Percentiles rank a stretch among this genome's conserved stretches.
Conservation (phyloP, 2,113 vertebrate species). For the Phaethon lepturus region DNA sequence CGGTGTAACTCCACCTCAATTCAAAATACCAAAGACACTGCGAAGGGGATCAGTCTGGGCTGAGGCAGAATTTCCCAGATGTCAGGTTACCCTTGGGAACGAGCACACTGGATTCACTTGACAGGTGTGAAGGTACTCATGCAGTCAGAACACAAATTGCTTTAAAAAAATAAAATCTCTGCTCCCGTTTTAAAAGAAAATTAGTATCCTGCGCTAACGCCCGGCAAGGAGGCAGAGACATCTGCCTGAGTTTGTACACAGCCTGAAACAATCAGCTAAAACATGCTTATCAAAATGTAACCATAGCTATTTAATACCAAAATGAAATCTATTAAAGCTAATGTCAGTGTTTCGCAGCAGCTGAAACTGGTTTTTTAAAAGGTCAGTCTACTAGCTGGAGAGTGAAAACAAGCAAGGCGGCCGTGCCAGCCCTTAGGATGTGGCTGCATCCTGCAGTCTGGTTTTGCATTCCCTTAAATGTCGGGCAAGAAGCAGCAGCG, state of each 20-base stretch:
- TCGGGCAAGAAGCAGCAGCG: background rate
- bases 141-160: constrained; percentile 24
- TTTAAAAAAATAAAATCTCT: background rate
- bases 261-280: constrained; percentile 24
- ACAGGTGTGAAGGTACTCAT: constrained; percentile 43
- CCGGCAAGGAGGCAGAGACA: constrained; percentile 1
- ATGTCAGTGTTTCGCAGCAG: constrained; percentile 13
- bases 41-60: background rate
- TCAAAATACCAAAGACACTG: background rate
- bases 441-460: background rate
- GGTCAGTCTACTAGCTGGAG: constrained; percentile 30
- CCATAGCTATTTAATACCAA: background rate
- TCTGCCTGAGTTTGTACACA: constrained; percentile 18
- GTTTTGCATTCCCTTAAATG: constrained; percentile 21
- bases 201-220: background rate
- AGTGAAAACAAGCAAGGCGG: constrained; percentile 1
- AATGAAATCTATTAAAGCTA: constrained; percentile 19
- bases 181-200: constrained; percentile 21
- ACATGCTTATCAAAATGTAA: background rate
- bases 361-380: constrained; percentile 17
- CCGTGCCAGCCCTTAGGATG: constrained; percentile 34
- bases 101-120: background rate
- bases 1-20: background rate
- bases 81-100: constrained; percentile 26
- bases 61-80: constrained; percentile 46